Evolutionary conservation across 2,113 vertebrate genomes (phyloP), one percentile per base, ranked within the genome.

Genomic region (Polypterus bichir): DNA sequence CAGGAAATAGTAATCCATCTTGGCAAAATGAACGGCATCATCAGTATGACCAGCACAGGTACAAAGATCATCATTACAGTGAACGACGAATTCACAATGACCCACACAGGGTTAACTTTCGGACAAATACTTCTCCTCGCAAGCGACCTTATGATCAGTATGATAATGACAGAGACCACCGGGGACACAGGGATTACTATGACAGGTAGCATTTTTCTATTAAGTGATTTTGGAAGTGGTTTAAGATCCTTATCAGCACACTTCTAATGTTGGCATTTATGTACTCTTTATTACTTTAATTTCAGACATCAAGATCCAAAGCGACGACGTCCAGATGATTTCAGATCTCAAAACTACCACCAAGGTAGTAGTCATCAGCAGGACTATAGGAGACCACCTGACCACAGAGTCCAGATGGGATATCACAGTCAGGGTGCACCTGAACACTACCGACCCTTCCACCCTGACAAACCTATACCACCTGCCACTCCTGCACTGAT

Each of bases 11-110:
- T 76, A 92, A 80, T 72, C 84, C 87, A 11, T 73, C 89, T 0
- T 97, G 96, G 93, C 86, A 87, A 2, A 83, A 90, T 3, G 93
- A 99, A n/a, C 78, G 95, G 3, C 92, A 97, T 65, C 92, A 96
- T 61, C 83, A 83, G 3, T 98, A 97, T 0, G 96, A 98, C 53
- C 79, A 79, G 66, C 92, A 92, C 65, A 89, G 96, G 68, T 95
- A 97, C 69, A 98, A 97, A 80, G 94, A 98, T 53, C 91, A 92
- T 71, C 93, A 96, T 67, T 99, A 97, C 0, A 77, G 83, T 3
- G 95, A 97, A 3, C 84, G 94, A 0, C 85, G 92, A 6, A 74
- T 83, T 0, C 94, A 92, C 2, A 73, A 85, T 7, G 95, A 97
- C 0, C 70, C 85, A 3, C 93, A 97, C 72, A 88, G 92, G 10